Base-by-base conservation (phyloP, 2,797 vertebrate genomes). In the Chelonia mydas region DNA sequence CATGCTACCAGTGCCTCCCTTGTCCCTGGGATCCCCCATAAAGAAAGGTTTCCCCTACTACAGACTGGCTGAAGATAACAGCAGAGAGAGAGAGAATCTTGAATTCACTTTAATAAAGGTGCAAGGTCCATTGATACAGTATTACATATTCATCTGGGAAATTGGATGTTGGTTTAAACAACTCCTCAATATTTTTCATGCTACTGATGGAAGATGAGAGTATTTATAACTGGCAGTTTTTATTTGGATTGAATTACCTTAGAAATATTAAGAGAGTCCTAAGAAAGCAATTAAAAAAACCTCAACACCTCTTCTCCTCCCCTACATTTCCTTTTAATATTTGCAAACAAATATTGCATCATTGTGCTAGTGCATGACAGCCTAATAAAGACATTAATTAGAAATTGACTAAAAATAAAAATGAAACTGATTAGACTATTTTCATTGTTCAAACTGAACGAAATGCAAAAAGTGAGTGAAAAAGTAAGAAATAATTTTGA, bases 91-190 rank as follows among this genome's bases (percentile, higher is more conserved):
- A 81, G 2, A 65, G 54, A 84, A 61, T 86, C 76, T 88, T 54
- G 3, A 31, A 83, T 50, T 76, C 33, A 28, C 33, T 49, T 55
- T 41, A 45, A 7, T 33, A 91, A 86, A 21, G 65, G 51, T 86
- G 80, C 83, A 91, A 59, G 53, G 47, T 84, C 31, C 16, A 37
- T 65, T 94, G 88, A 6, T 59, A 12, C 31, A 82, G 25, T 49
- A 85, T 3, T 90, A 45, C 37, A 45, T 74, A 13, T 74, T 45
- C 21, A 41, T 45, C 37, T 74, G 68, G 68, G 68, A 74, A 45
- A 74, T 80, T 80, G 85, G 51, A 90, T 84, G 41, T 31, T 68
- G 31, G 45, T 84, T 81, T 92, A 90, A 96, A 83, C 16, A 87
- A 88, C 88, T 13, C 33, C 61, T 65, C 61, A 19, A n/a, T 65